phyloP scores from a whole-genome alignment of 2,113 vertebrate species.

The Bufo gargarizans region DNA sequence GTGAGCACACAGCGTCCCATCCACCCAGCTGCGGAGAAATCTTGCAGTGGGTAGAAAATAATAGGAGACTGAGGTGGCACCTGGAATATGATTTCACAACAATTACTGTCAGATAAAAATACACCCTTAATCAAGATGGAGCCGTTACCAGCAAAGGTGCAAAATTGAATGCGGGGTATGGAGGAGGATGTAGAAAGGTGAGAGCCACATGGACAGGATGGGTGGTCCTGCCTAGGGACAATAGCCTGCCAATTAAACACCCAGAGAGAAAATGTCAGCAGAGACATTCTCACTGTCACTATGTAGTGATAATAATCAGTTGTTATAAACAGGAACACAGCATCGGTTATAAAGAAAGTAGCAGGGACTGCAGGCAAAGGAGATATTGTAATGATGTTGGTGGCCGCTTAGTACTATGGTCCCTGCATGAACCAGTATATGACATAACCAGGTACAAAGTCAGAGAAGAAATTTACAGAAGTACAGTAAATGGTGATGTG shows the following conservation, averaged over 20 bases:
- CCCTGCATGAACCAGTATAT: neutral
- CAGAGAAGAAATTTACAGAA: neutral
- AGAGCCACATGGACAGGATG: neutral
- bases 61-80: constrained; percentile 37
- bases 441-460: constrained; percentile 6
- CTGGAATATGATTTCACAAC: constrained; percentile 47
- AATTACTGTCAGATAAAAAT: constrained; percentile 59
- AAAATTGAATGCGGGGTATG: neutral
- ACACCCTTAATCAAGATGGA: constrained; percentile 41
- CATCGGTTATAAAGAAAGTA: neutral
- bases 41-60: constrained; percentile 43
- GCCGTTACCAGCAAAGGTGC: constrained; percentile 34
- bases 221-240: constrained; percentile 32
- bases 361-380: constrained; percentile 16
- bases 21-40: constrained; percentile 7
- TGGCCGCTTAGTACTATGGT: neutral
- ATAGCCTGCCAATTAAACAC: constrained; percentile 7
- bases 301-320: constrained; percentile 34
- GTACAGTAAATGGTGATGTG: neutral
- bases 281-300: constrained; percentile 27
- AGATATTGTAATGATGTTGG: neutral
- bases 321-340: constrained; percentile 20
- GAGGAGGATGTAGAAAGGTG: neutral
- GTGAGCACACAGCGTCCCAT: neutral
- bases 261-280: constrained; percentile 28